Evolutionary conservation across 2,797 vertebrate species (phyloP).

Genomic region (Rhodeus uyekii): DNA sequence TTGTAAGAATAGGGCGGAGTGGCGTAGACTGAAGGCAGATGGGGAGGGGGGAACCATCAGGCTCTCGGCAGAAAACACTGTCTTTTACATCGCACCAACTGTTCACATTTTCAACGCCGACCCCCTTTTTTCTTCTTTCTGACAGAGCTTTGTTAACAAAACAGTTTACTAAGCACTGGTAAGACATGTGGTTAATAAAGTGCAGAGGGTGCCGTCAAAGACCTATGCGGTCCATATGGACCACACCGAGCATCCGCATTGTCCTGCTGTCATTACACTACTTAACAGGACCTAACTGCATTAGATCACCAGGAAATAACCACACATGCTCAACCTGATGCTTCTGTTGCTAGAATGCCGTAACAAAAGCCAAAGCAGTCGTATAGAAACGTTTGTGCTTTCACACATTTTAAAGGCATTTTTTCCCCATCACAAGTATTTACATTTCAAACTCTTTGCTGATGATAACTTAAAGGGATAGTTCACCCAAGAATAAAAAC

Average conservation of each 20-base stretch:
- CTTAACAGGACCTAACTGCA: conserved; percentile 49
- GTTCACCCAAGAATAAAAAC: background rate
- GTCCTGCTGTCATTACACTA: conserved; percentile 48
- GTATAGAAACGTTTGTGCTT: background rate
- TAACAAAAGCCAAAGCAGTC: background rate
- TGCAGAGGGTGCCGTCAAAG: conserved; percentile 49
- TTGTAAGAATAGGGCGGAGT: conserved; percentile 77
- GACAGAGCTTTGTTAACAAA: conserved; percentile 87
- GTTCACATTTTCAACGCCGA: conserved; percentile 84
- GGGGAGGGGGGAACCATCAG: conserved; percentile 54
- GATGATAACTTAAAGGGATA: background rate
- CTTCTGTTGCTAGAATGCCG: conserved; percentile 1
- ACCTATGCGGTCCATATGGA: conserved; percentile 58
- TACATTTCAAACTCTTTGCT: background rate
- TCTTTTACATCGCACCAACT: conserved; percentile 87
- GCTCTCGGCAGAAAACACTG: conserved; percentile 77
- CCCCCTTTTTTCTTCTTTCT: conserved; percentile 71
- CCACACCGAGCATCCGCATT: conserved; percentile 54
- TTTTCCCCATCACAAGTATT: background rate
- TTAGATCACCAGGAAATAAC: conserved; percentile 44
- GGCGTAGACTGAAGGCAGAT: conserved; percentile 42
- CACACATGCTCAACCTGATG: conserved; percentile 39
- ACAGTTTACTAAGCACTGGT: conserved; percentile 84
- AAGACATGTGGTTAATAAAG: conserved; percentile 62
- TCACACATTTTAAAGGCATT: background rate